These are phyloP conservation scores for Torymus auratus DNA, from an alignment of 2,888 invertebrate genomes.

Conservation along the genomic window DNA sequence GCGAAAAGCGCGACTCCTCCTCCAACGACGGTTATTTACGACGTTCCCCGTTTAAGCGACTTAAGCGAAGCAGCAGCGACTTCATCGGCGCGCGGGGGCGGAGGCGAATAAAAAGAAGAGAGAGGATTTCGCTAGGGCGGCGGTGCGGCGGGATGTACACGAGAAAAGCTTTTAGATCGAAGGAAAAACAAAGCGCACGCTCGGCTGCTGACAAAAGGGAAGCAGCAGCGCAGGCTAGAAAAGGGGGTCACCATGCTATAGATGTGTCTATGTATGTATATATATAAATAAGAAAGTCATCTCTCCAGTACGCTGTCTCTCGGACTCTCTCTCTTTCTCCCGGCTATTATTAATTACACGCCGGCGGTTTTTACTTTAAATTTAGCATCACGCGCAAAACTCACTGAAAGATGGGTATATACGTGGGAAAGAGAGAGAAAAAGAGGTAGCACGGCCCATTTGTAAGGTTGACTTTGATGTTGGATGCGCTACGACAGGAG, in stretches of 20 bases:
- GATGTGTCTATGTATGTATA: too few relatives aligned
- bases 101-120: neutral
- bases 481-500: too few relatives aligned
- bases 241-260: slow-evolving; percentile 23
- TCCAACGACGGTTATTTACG: slow-evolving; percentile 32
- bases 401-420: neutral
- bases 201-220: slow-evolving; percentile 39
- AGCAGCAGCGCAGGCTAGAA: slow-evolving; percentile 17
- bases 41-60: slow-evolving; percentile 24
- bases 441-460: too few relatives aligned
- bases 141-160: slow-evolving; percentile 23
- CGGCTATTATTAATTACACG: neutral
- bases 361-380: neutral
- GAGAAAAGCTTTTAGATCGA: slow-evolving; percentile 57
- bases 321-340: too few relatives aligned
- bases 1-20: too few relatives aligned
- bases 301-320: too few relatives aligned
- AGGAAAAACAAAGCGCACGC: slow-evolving; percentile 51
- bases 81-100: slow-evolving; percentile 18
- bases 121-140: slow-evolving; percentile 11
- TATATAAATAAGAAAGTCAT: slow-evolving; percentile 30
- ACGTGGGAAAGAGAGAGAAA: neutral
- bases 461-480: too few relatives aligned
- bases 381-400: too few relatives aligned
- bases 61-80: slow-evolving; percentile 9